Evolutionary conservation across 2,888 invertebrate genomes (phyloP).

Genomic region (Synergus gifuensis): DNA sequence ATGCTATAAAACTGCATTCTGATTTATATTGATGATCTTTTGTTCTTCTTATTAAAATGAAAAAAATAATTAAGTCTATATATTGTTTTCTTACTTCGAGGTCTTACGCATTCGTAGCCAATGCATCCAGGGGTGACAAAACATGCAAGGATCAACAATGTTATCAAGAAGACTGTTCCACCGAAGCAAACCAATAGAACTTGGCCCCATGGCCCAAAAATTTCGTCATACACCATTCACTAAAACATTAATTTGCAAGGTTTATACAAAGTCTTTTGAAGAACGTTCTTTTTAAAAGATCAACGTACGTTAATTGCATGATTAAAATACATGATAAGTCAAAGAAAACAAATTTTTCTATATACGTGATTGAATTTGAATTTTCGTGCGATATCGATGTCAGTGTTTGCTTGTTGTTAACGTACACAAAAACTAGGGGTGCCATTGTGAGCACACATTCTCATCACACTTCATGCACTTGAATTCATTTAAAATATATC

Average conservation of each 20-base stretch:
- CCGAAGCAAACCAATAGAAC: slow-evolving; percentile 71
- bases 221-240: slow-evolving; percentile 74
- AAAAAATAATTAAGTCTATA: neutral
- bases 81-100: slow-evolving; percentile 67
- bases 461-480: no score
- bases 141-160: slow-evolving; percentile 73
- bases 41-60: neutral
- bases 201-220: slow-evolving; percentile 75
- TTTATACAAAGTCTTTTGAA: neutral
- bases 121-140: slow-evolving; percentile 76
- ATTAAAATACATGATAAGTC: neutral
- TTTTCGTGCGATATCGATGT: neutral
- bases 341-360: neutral
- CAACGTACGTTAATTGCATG: no score
- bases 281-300: no score
- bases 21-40: neutral
- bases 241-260: slow-evolving; percentile 50
- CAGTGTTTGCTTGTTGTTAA: neutral
- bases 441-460: no score
- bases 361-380: neutral
- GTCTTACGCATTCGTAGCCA: slow-evolving; percentile 73
- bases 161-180: slow-evolving; percentile 65
- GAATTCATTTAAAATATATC: no score
- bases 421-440: no score
- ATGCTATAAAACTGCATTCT: neutral